Conservation (phyloP, 2,113 vertebrate genomes). For the Boulengeromyrus knoepffleri region DNA sequence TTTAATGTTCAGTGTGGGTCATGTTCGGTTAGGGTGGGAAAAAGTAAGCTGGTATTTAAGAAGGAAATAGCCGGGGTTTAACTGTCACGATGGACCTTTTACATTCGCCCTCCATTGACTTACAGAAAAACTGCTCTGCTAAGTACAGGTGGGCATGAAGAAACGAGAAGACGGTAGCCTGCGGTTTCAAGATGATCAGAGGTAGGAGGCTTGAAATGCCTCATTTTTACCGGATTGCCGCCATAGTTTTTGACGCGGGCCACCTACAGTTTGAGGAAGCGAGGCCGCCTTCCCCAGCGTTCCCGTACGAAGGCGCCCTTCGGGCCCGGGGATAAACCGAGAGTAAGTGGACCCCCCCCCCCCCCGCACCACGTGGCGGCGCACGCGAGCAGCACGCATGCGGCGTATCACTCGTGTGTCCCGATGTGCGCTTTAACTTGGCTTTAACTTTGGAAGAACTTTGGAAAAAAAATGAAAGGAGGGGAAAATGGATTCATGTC, state of each 20-base stretch:
- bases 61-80: neutral
- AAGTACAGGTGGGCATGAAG: slow-evolving; percentile 13
- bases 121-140: neutral
- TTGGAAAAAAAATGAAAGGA: neutral
- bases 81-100: neutral
- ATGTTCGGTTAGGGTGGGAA: neutral
- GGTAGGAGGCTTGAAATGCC: slow-evolving; percentile 20
- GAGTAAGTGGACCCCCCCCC: neutral
- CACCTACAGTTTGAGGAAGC: slow-evolving; percentile 14
- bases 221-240: slow-evolving; percentile 19
- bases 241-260: slow-evolving; percentile 10
- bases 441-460: neutral
- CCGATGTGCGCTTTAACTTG: neutral
- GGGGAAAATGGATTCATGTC: neutral
- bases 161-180: slow-evolving; percentile 17
- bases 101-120: neutral
- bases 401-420: neutral
- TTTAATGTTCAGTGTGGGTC: neutral
- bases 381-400: neutral
- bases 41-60: neutral
- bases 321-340: neutral
- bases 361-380: neutral
- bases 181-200: slow-evolving; percentile 21
- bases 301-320: neutral
- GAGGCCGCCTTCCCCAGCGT: neutral